Percentiles rank a stretch among this genome's conserved stretches.
Conservation (phyloP, 2,888 invertebrate species). For the Amphipyra tragopoginis region DNA sequence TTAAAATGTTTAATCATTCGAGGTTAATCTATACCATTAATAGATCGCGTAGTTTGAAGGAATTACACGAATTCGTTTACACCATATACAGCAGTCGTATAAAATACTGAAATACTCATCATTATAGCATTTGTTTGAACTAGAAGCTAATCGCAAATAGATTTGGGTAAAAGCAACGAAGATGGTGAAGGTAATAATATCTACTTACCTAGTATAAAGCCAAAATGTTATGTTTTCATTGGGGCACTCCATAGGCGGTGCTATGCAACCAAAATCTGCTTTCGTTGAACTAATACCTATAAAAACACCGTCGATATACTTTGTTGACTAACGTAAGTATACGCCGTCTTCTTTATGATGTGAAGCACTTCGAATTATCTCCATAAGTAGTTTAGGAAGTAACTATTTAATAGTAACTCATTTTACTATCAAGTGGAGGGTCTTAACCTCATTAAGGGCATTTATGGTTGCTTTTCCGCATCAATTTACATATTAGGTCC, state of each 20-base stretch:
- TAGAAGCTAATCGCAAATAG: too few species aligned
- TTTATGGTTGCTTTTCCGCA: neutral
- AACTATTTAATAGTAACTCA: neutral
- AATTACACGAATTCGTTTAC: too few species aligned
- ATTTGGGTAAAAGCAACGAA: too few species aligned
- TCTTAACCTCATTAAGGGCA: neutral
- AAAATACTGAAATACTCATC: too few species aligned
- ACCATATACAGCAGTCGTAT: too few species aligned
- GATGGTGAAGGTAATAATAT: too few species aligned
- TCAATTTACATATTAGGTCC: neutral
- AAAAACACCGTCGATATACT: conserved; percentile 23
- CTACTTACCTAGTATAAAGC: conserved; percentile 90
- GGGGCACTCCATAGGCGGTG: conserved; percentile 88
- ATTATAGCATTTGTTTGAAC: too few species aligned
- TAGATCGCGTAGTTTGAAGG: too few species aligned
- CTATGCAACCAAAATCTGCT: conserved; percentile 64
- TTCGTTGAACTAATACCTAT: conserved; percentile 29
- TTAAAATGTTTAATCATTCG: too few species aligned
- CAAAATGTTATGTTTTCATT: conserved; percentile 91
- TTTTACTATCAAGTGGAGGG: neutral
- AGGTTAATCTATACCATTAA: too few species aligned
- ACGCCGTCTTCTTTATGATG: too few species aligned
- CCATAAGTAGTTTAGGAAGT: neutral
- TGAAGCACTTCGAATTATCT: too few species aligned
- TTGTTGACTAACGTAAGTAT: neutral